phyloP scores from a whole-genome alignment of 2,888 invertebrate genomes.

The Acronicta alni region DNA sequence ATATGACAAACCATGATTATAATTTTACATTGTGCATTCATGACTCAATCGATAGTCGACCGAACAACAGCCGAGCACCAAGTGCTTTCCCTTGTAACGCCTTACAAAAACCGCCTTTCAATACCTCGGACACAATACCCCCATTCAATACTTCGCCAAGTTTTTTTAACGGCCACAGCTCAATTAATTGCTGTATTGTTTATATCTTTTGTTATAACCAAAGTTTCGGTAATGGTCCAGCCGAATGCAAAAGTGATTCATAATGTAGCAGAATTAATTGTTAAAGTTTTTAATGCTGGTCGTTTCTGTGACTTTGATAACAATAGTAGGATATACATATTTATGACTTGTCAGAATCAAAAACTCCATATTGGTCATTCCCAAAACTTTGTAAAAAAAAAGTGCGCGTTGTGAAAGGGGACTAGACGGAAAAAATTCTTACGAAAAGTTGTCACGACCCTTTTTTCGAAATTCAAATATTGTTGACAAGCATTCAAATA shows the following conservation, averaged over 20 bases:
- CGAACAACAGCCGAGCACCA: slow-evolving; percentile 41
- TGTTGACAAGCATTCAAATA: too few species aligned
- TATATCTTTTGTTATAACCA: slow-evolving; percentile 53
- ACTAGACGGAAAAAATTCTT: too few species aligned
- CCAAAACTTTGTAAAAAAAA: too few species aligned
- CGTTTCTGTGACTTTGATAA: slow-evolving; percentile 7
- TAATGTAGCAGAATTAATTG: slow-evolving; percentile 36
- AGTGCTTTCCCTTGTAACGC: slow-evolving; percentile 68
- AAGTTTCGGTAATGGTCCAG: slow-evolving; percentile 33
- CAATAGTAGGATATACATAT: neutral
- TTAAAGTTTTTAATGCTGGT: slow-evolving; percentile 32
- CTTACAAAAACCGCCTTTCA: slow-evolving; percentile 61
- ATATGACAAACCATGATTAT: neutral
- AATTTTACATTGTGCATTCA: slow-evolving; percentile 43
- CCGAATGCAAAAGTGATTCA: slow-evolving; percentile 44
- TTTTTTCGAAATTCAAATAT: too few species aligned
- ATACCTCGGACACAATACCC: slow-evolving; percentile 57
- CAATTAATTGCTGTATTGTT: slow-evolving; percentile 64
- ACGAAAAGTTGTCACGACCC: too few species aligned
- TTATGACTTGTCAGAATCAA: too few species aligned
- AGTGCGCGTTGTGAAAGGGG: too few species aligned
- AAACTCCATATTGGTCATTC: neutral
- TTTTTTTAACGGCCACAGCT: slow-evolving; percentile 54
- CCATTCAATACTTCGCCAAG: slow-evolving; percentile 52
- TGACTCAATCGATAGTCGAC: slow-evolving; percentile 46